These are phyloP conservation scores for Stenodema calcarata DNA, from an alignment of 2,888 invertebrate species.

Conservation along the genomic window DNA sequence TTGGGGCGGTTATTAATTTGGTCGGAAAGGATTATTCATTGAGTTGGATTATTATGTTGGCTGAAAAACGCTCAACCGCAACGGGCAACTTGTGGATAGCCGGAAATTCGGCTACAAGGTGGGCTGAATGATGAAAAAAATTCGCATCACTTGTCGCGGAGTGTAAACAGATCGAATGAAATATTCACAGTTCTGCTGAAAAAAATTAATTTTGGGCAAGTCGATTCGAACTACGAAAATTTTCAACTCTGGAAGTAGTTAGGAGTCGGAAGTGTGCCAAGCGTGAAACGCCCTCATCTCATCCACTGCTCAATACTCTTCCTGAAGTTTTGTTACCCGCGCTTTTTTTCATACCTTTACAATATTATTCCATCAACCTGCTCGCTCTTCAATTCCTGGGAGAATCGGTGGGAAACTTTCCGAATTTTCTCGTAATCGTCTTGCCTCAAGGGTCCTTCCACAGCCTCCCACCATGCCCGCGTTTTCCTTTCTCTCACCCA, in stretches of 20 bases:
- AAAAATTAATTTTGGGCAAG: background rate
- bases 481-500: background rate
- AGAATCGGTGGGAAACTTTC: background rate
- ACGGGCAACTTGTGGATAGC: background rate
- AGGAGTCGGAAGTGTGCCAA: background rate
- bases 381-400: background rate
- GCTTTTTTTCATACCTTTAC: background rate
- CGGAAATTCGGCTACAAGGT: background rate
- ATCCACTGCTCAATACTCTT: background rate
- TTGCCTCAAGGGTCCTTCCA: background rate
- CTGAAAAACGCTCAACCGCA: background rate
- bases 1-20: too few species aligned
- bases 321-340: background rate
- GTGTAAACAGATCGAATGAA: background rate
- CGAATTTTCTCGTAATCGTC: background rate
- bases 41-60: too few species aligned
- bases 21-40: too few species aligned
- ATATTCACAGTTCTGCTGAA: background rate
- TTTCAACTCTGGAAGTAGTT: background rate
- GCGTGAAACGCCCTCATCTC: background rate
- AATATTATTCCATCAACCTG: background rate
- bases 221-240: background rate
- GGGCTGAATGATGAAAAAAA: background rate
- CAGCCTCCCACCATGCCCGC: background rate
- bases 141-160: background rate